phyloP scores from a whole-genome alignment of 2,888 invertebrate species.

The Agrochola circellaris region DNA sequence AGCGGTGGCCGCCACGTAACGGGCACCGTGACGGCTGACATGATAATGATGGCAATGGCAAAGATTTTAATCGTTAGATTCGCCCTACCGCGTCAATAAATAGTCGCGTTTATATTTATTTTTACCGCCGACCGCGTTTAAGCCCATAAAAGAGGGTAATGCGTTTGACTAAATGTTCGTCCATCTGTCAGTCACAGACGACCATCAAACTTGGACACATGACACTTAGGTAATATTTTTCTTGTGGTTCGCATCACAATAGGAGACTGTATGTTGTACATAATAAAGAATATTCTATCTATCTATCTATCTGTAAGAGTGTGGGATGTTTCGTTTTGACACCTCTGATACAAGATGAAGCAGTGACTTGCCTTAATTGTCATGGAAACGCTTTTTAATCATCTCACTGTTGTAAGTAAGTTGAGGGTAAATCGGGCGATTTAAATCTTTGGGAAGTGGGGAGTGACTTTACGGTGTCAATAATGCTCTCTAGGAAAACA shows the following conservation, averaged over 20 bases:
- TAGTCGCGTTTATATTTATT: not conserved
- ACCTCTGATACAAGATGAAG: too few relatives aligned
- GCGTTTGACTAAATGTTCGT: not conserved
- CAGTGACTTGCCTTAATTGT: not conserved
- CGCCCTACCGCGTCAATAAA: too few relatives aligned
- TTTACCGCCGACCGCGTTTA: not conserved
- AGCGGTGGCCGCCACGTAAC: too few relatives aligned
- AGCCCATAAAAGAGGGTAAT: not conserved
- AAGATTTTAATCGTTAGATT: too few relatives aligned
- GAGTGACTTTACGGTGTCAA: not conserved
- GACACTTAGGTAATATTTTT: not conserved
- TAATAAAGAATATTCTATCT: too few relatives aligned
- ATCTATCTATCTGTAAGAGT: too few relatives aligned
- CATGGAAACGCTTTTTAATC: not conserved
- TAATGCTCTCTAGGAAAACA: not conserved
- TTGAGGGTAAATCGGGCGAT: not conserved
- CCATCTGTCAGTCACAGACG: not conserved
- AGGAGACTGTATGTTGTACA: not conserved
- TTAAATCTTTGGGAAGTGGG: not conserved
- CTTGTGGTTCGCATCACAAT: slow-evolving; percentile 26
- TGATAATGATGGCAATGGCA: too few relatives aligned
- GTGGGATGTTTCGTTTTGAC: too few relatives aligned
- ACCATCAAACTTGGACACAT: slow-evolving; percentile 19
- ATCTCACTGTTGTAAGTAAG: not conserved
- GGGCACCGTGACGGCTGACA: too few relatives aligned